These are phyloP conservation scores for Synergus laeviventris DNA, from an alignment of 2,888 invertebrate species.

Conservation along the genomic window DNA sequence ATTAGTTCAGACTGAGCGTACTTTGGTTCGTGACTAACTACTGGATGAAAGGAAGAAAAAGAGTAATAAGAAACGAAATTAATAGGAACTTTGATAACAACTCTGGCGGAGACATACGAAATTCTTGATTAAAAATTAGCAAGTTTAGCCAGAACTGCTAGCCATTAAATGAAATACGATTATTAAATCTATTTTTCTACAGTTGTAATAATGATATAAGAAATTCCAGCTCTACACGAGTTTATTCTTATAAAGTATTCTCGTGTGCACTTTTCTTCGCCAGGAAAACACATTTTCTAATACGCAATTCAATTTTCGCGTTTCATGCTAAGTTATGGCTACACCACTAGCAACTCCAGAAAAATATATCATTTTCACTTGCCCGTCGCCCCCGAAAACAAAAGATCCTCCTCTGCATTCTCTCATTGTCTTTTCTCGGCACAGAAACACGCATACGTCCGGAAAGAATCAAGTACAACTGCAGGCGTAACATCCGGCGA, in stretches of 20 bases:
- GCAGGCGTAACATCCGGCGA: constrained; percentile 16
- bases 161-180: not conserved
- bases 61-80: constrained; percentile 48
- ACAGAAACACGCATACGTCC: constrained; percentile 27
- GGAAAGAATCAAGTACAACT: constrained; percentile 38
- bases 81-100: constrained; percentile 61
- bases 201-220: too few relatives aligned
- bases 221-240: too few relatives aligned
- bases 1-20: not conserved
- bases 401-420: constrained; percentile 23
- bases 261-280: not conserved
- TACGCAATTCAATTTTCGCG: not conserved
- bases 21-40: constrained; percentile 7
- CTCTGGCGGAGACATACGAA: constrained; percentile 55
- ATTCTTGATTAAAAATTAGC: not conserved
- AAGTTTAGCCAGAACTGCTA: not conserved
- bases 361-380: constrained; percentile 33
- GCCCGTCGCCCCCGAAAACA: not conserved
- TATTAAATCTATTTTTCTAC: not conserved
- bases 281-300: not conserved
- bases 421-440: constrained; percentile 22
- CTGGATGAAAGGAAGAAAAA: constrained; percentile 1
- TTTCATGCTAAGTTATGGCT: not conserved
- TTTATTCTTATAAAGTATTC: not conserved
- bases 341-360: not conserved